Conservation (phyloP, 1,140 invertebrate genomes). For the Euwallacea similis region DNA sequence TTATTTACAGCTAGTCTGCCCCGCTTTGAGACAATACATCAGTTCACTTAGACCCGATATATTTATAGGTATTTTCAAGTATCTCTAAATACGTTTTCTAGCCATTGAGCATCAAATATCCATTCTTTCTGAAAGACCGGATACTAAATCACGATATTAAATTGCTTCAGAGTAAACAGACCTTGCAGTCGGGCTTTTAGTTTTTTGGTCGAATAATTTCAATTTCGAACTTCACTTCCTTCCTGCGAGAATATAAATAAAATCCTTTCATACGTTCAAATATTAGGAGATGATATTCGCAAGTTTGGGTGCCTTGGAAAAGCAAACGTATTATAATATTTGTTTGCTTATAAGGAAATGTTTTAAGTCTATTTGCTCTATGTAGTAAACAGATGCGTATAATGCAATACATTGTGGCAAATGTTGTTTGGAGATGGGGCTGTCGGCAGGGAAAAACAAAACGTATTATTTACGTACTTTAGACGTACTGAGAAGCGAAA, state of each 20-base stretch:
- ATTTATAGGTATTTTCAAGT: constrained; percentile 34
- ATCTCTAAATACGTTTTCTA: constrained; percentile 37
- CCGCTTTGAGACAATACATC: constrained; percentile 13
- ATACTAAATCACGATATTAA: constrained; percentile 36
- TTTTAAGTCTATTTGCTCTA: constrained; percentile 1
- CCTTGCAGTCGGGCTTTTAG: constrained; percentile 26
- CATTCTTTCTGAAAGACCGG: constrained; percentile 32
- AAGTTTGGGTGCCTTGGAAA: constrained; percentile 4
- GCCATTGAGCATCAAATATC: constrained; percentile 35
- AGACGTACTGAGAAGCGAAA: too few relatives aligned
- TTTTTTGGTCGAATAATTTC: constrained; percentile 36
- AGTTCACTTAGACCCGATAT: constrained; percentile 25
- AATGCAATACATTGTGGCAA: too few relatives aligned
- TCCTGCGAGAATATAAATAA: constrained; percentile 22
- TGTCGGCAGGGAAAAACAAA: too few relatives aligned
- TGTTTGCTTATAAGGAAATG: constrained; percentile 13
- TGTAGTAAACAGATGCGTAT: not conserved
- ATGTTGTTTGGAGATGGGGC: too few relatives aligned
- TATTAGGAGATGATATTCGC: constrained; percentile 18
- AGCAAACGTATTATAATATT: constrained; percentile 6
- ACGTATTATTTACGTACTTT: too few relatives aligned
- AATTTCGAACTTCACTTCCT: constrained; percentile 28
- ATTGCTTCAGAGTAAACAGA: constrained; percentile 34
- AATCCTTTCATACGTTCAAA: constrained; percentile 21
- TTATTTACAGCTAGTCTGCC: constrained; percentile 8